Percentiles rank a stretch among this genome's conserved stretches.
phyloP scores from a whole-genome alignment of 1,140 invertebrate genomes.

The Camponotus vicinus region DNA sequence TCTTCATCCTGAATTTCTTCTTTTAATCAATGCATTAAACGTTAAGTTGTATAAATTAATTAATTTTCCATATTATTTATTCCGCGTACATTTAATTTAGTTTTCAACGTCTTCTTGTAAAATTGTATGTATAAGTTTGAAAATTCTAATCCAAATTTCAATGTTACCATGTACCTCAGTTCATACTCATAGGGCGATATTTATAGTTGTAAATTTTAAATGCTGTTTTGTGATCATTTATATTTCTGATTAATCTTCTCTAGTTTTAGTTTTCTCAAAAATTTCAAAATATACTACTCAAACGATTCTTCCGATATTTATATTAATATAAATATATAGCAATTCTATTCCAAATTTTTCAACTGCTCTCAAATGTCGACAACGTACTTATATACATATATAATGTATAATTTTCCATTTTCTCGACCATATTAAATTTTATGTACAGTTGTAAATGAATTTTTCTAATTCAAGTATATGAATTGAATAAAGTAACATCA shows the following conservation, averaged over 20 bases:
- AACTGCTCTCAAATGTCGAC: conserved; percentile 13
- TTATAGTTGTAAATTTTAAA: conserved; percentile 56
- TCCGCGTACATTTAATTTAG: conserved; percentile 25
- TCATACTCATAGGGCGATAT: conserved; percentile 64
- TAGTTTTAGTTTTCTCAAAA: neutral
- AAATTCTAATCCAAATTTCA: conserved; percentile 37
- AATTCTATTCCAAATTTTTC: conserved; percentile 1
- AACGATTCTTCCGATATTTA: neutral
- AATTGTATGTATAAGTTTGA: conserved; percentile 34
- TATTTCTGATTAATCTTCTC: conserved; percentile 25
- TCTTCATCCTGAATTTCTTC: neutral
- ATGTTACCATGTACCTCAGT: conserved; percentile 71
- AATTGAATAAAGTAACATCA: conserved; percentile 31
- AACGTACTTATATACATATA: neutral
- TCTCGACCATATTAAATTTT: conserved; percentile 7
- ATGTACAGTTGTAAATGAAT: conserved; percentile 49
- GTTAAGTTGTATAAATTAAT: conserved; percentile 35
- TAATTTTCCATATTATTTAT: conserved; percentile 66
- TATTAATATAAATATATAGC: neutral
- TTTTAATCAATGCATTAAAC: conserved; percentile 25
- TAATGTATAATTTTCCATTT: conserved; percentile 13
- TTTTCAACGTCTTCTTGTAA: neutral
- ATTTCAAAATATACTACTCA: neutral
- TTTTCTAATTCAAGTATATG: neutral
- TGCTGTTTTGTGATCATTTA: conserved; percentile 12